Base-by-base conservation (phyloP, 2,888 invertebrate genomes). In the Cremastinae sp. region DNA sequence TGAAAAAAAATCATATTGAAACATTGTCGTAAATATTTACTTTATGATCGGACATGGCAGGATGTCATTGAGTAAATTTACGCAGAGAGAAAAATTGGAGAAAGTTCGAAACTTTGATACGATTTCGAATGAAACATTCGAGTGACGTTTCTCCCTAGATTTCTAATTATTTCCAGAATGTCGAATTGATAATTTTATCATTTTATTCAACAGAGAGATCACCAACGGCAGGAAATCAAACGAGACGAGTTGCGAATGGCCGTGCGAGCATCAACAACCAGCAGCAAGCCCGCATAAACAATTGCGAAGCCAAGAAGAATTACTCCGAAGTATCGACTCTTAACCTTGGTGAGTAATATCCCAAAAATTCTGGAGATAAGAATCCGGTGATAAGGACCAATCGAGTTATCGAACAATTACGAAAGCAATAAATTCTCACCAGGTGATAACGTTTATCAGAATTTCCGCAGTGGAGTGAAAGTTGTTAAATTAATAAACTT, bases 301-400 rank as follows among this genome's bases (percentile, higher is more conserved):
- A 82, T 81, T 85, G 85, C 78, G 88, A 88, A 49, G 81, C 81
- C 55, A 88, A 88, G 80, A 88, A 88, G 76, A 85, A 82, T 61
- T 78, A 83, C 45, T 83, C 83, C 45, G 84, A 84, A 58, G 78
- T 87, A 68, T 85, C 87, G 79, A 82, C 85, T 64, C 83, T 85
- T 69, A 86, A 85, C 83, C 86, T 87, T 68, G 88, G 88, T 88
- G 68, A 87, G 84, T 84, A 37, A 66, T 68, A 62, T 39, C 14
- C 1, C n/a, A 16, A 1, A 20, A 58, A 37, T 14, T 14, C 7
- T 14, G 18, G 47, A 14, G 2, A 10, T 20, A 16, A 14, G 4
- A 12, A 37, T 35, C 35, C 8, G 37, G 7, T 18, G 51, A 53
- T 41, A 41, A 9, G 14, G 18, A 18, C 9, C n/a, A 61, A 8